A percentile compares a stretch with the other conserved stretches of the same genome.
These are phyloP conservation scores for Megalopta genalis DNA, from an alignment of 1,140 invertebrate species.

Conservation along the genomic window DNA sequence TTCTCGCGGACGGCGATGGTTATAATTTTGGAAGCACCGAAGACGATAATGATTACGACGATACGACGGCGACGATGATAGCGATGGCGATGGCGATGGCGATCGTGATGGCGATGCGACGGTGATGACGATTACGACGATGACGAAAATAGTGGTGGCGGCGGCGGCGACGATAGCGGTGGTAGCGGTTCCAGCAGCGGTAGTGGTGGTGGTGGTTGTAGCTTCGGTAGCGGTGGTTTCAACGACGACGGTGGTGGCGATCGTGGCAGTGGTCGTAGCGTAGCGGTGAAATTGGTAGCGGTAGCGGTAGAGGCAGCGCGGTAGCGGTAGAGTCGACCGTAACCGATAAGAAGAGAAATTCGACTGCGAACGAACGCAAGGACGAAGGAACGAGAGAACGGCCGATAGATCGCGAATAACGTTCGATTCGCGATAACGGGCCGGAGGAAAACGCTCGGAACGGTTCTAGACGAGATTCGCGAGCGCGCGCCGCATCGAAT, in stretches of 20 bases:
- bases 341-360: slow-evolving; percentile 11
- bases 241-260: background rate
- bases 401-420: background rate
- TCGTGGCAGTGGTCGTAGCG: background rate
- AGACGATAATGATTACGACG: too few species aligned
- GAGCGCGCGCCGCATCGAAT: too few species aligned
- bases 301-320: slow-evolving; percentile 6
- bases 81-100: background rate
- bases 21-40: background rate
- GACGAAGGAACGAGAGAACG: too few species aligned
- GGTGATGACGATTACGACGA: background rate
- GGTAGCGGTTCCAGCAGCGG: background rate
- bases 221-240: too few species aligned
- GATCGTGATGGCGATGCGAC: background rate
- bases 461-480: too few species aligned
- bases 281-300: background rate
- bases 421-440: background rate
- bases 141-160: slow-evolving; percentile 5
- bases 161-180: background rate
- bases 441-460: too few species aligned
- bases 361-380: background rate
- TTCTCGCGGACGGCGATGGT: slow-evolving; percentile 2
- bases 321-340: slow-evolving; percentile 11
- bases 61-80: too few species aligned
- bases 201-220: slow-evolving; percentile 1